A percentile compares a stretch with the other conserved stretches of the same genome.
These are phyloP conservation scores for Drosophila baimaii DNA, from an alignment of 1,140 invertebrate species.

Conservation along the genomic window DNA sequence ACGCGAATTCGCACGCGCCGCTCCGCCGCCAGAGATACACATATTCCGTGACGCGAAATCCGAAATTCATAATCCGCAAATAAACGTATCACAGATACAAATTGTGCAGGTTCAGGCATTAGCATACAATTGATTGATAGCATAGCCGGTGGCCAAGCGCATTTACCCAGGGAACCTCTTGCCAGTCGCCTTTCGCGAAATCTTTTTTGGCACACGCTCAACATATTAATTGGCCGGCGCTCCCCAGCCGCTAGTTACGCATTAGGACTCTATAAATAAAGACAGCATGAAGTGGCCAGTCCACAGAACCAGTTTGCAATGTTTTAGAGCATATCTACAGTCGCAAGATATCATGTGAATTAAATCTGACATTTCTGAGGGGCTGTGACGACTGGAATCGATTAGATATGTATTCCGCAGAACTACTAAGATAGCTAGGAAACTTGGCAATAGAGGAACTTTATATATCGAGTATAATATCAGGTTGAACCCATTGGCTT, in stretches of 20 bases:
- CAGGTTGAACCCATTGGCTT: no score
- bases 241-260: slow-evolving; percentile 20
- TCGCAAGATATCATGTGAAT: background rate
- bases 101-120: slow-evolving; percentile 30
- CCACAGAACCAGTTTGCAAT: slow-evolving; percentile 38
- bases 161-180: slow-evolving; percentile 23
- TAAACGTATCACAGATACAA: background rate
- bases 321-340: slow-evolving; percentile 6
- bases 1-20: slow-evolving; percentile 67
- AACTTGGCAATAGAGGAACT: background rate
- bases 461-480: no score
- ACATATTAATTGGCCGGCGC: slow-evolving; percentile 43
- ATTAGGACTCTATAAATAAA: slow-evolving; percentile 46
- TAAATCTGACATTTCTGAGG: background rate
- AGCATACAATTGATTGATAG: slow-evolving; percentile 19
- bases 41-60: slow-evolving; percentile 34
- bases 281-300: background rate
- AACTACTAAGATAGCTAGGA: background rate
- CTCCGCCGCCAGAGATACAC: slow-evolving; percentile 8
- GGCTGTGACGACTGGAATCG: background rate
- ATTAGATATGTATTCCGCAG: background rate
- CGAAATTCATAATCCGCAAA: slow-evolving; percentile 1
- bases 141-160: slow-evolving; percentile 9
- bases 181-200: slow-evolving; percentile 1
- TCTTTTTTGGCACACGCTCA: slow-evolving; percentile 64